Evolutionary conservation across 2,797 vertebrate genomes (phyloP), one percentile per base, ranked within the genome.

Genomic region (Megaceryle alcyon): DNA sequence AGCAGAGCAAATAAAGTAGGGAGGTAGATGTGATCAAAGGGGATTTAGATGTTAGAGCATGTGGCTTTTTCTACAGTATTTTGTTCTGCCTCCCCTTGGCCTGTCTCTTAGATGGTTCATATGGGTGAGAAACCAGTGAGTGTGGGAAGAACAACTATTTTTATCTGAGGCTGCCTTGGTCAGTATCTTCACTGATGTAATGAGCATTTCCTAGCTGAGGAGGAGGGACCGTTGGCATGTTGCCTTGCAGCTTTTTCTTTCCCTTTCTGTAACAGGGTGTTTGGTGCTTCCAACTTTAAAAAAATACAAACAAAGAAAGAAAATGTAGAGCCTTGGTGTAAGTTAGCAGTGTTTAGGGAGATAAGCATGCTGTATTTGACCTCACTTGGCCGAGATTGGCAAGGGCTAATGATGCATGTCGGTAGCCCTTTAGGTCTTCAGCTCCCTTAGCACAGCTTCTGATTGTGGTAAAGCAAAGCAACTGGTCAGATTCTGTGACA

Each of bases 261-360:
- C 12, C 39, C 33, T 35, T 60, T 43, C 9, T 31, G 12, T 39
- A 82, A 28, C 25, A 35, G n/a, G 12, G 14, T 21, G 13, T 44
- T 70, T 51, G n/a, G 57, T 70, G 33, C 44, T 44, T 76, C 19
- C 12, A 76, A 37, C 17, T 77, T 86, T 53, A 60, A 64, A 59
- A 59, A 86, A 64, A 20, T 20, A 39, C 28, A 57, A 51, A 33
- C 31, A 19, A 26, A 44, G 37, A 13, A 21, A 64, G 28, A 39
- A 64, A 76, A 7, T 0, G 1, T 2, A 2, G 37, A 81, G 10
- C 37, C 12, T 16, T n/a, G 3, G 7, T 29, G 48, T 1, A 13
- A 49, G 18, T 46, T 28, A 9, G 37, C 4, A 7, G 10, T 16
- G 25, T 44, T 56, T 9, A 7, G 65, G 9, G 43, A 0, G 1